Evolutionary conservation across 2,888 invertebrate species (phyloP), one percentile per base, ranked within the genome.

Genomic region (Dexiosoma caninum): DNA sequence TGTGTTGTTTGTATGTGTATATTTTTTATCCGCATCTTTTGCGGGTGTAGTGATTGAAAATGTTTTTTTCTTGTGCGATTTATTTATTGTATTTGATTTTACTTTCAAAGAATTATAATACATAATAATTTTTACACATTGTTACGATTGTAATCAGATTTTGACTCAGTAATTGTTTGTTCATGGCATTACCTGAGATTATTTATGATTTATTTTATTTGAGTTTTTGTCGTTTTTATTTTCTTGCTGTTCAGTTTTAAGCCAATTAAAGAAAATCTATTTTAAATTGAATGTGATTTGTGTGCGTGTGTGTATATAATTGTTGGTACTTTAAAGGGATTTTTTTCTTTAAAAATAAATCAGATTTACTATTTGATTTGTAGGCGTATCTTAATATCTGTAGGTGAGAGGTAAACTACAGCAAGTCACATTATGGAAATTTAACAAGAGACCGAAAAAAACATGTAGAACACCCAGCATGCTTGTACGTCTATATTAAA

Each of bases 41-140:
- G 5, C 10, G 37, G 59, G 0, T 21, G 6, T 23, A 27, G 5
- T 40, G 42, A n/a, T n/a, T n/a, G n/a, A 42, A 30, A 44, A 37
- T 27, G 16, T 66, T 27, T 51, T 51, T n/a, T n/a, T n/a, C n/a
- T n/a, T n/a, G n/a, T 51, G 12, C 37, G 14, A 27, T 40, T 51
- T 66, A 40, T 66, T 57, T 32, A 21, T n/a, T n/a, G n/a, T n/a
- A n/a, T 42, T 42, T 44, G 27, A 14, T 35, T 42, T 19, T n/a
- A n/a, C 12, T 42, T 23, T 44, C 7, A 27, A 46, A 37, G 46
- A 70, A 27, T 37, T 27, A 49, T 59, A n/a, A n/a, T n/a, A n/a
- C n/a, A 70, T 49, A 23, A 49, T 49, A 27, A 70, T 46, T 51
- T 60, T 60, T 53, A 8, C 40, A 42, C 30, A 71, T 60, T 60